Percentiles rank a stretch among this genome's conserved stretches.
phyloP scores from a whole-genome alignment of 1,140 invertebrate genomes.

The Thalassaphorura encarpata region DNA sequence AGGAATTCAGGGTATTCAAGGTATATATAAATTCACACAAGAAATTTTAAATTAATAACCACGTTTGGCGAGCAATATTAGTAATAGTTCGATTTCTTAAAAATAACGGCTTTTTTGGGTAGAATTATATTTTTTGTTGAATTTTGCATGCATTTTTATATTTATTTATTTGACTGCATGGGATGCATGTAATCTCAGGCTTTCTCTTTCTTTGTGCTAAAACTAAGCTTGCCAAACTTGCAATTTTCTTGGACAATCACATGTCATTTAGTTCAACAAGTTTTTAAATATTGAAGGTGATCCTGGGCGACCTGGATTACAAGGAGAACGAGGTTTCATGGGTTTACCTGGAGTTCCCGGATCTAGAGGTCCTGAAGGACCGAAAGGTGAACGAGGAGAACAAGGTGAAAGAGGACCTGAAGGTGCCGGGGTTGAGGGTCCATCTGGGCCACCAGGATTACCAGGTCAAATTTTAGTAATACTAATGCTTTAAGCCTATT shows the following conservation, averaged over 20 bases:
- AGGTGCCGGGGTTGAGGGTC: constrained; percentile 57
- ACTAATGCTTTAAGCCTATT: neutral
- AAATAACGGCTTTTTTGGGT: no score
- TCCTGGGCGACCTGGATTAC: constrained; percentile 42
- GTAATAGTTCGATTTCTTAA: no score
- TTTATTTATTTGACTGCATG: neutral
- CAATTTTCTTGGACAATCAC: no score
- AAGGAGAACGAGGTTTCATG: constrained; percentile 51
- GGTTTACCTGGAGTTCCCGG: constrained; percentile 41
- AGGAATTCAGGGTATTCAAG: constrained; percentile 40
- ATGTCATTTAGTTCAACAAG: no score
- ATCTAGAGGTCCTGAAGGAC: constrained; percentile 42
- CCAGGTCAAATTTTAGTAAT: constrained; percentile 44
- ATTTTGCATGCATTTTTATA: neutral
- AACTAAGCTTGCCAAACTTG: neutral
- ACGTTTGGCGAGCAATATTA: no score
- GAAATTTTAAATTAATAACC: no score
- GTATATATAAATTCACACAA: constrained; percentile 28
- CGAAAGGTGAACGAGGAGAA: constrained; percentile 53
- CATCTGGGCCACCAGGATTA: constrained; percentile 49
- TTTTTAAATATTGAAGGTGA: constrained; percentile 44
- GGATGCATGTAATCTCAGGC: neutral
- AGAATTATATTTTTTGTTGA: neutral
- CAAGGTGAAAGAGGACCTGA: constrained; percentile 59
- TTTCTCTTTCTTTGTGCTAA: neutral